phyloP scores from a whole-genome alignment of 2,888 invertebrate genomes.

The Ochropleura leucogaster region DNA sequence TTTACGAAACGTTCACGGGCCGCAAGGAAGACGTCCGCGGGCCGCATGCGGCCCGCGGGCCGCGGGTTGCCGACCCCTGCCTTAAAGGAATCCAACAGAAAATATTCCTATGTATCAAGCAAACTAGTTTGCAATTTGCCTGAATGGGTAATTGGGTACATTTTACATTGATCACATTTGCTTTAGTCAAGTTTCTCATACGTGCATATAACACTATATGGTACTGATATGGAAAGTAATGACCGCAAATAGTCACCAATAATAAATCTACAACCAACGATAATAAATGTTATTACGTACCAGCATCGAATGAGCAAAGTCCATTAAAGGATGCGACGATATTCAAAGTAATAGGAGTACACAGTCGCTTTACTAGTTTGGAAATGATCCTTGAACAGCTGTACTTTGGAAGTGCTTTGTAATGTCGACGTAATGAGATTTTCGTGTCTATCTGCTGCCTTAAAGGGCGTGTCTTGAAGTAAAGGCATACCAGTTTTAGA shows the following conservation, averaged over 20 bases:
- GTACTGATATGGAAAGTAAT: slow-evolving; percentile 56
- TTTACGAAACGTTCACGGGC: too few species aligned
- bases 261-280: slow-evolving; percentile 64
- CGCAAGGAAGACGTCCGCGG: too few species aligned
- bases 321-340: slow-evolving; percentile 65
- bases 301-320: slow-evolving; percentile 69
- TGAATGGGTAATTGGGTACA: not conserved
- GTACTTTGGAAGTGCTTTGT: slow-evolving; percentile 50
- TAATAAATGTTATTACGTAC: slow-evolving; percentile 65
- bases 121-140: slow-evolving; percentile 24
- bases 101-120: slow-evolving; percentile 2
- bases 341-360: slow-evolving; percentile 38
- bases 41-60: too few species aligned
- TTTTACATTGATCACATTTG: slow-evolving; percentile 9
- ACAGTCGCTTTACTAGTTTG: slow-evolving; percentile 42
- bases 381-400: slow-evolving; percentile 57
- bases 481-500: slow-evolving; percentile 28
- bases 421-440: slow-evolving; percentile 54
- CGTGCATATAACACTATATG: slow-evolving; percentile 11
- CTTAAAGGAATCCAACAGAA: not conserved
- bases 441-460: slow-evolving; percentile 53
- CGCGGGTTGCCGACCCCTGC: too few species aligned
- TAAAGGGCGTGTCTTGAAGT: slow-evolving; percentile 40
- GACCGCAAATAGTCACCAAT: slow-evolving; percentile 43
- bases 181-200: slow-evolving; percentile 22